Evolutionary conservation across 2,797 vertebrate genomes (phyloP).

Genomic region (Astyanax mexicanus): DNA sequence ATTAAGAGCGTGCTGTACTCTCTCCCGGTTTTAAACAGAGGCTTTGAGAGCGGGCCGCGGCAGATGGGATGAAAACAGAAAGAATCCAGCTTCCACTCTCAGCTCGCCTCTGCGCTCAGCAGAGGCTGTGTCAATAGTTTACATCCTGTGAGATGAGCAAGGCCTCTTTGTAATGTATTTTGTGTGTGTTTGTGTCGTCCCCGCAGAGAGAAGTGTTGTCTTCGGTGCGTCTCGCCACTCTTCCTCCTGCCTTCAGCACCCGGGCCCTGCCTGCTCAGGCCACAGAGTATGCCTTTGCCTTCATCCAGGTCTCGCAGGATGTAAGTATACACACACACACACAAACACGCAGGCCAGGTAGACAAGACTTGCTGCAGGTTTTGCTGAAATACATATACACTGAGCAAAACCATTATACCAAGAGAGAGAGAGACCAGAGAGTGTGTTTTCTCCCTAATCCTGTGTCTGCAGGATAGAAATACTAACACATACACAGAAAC

Average conservation of each 20-base stretch:
- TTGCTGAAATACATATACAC: too few relatives aligned
- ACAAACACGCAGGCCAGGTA: too few relatives aligned
- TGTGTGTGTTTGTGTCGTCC: constrained; percentile 38
- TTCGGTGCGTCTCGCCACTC: constrained; percentile 83
- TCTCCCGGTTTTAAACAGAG: background rate
- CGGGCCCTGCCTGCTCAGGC: constrained; percentile 89
- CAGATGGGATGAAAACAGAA: background rate
- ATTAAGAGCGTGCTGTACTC: background rate
- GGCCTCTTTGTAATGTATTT: constrained; percentile 26
- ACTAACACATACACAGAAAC: too few relatives aligned
- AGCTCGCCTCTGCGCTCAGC: constrained; percentile 17
- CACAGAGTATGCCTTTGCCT: constrained; percentile 92
- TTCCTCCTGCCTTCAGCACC: constrained; percentile 89
- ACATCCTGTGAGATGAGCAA: constrained; percentile 35
- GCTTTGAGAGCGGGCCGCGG: background rate
- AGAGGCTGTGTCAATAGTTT: constrained; percentile 24
- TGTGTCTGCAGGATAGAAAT: too few relatives aligned
- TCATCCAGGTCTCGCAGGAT: constrained; percentile 93
- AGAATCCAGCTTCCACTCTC: background rate
- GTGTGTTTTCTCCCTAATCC: too few relatives aligned
- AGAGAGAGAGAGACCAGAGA: too few relatives aligned
- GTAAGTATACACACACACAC: constrained; percentile 78
- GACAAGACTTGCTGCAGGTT: too few relatives aligned
- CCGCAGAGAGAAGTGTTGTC: constrained; percentile 91
- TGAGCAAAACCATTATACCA: too few relatives aligned